A percentile compares a stretch with the other conserved stretches of the same genome.
These are phyloP conservation scores for Tortrix viridana DNA, from an alignment of 2,888 invertebrate species.

Conservation along the genomic window DNA sequence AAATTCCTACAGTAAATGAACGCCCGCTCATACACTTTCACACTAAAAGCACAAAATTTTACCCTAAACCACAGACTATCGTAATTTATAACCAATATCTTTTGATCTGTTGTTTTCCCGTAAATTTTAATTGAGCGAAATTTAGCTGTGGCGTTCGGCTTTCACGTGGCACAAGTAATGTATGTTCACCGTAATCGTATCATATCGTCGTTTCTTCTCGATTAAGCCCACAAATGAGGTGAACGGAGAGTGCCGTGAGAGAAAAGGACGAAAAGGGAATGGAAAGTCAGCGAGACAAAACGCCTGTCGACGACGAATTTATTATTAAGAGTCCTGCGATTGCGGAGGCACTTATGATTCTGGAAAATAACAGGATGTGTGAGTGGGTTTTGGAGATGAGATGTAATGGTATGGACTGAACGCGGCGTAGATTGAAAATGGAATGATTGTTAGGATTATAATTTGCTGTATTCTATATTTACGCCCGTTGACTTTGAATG, in stretches of 20 bases:
- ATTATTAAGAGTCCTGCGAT: conserved; percentile 25
- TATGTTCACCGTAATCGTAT: conserved; percentile 55
- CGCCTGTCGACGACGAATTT: conserved; percentile 34
- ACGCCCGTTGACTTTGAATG: too few relatives aligned
- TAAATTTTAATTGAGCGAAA: not conserved
- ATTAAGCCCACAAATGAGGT: conserved; percentile 69
- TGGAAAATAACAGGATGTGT: conserved; percentile 18
- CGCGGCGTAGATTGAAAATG: too few relatives aligned
- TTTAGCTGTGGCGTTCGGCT: conserved; percentile 43
- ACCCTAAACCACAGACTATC: conserved; percentile 43
- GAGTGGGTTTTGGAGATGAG: not conserved
- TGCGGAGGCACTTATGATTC: conserved; percentile 26
- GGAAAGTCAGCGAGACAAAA: conserved; percentile 38
- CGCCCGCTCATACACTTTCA: conserved; percentile 45
- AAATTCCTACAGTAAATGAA: conserved; percentile 52
- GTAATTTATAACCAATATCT: not conserved
- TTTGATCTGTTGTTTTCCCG: conserved; percentile 15
- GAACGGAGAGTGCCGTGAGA: conserved; percentile 61
- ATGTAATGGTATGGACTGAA: not conserved
- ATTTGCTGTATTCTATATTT: not conserved
- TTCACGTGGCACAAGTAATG: conserved; percentile 38
- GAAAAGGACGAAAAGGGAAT: conserved; percentile 54
- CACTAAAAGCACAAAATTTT: conserved; percentile 11
- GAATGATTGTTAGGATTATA: not conserved
- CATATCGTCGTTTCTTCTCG: conserved; percentile 69